Base-by-base conservation (phyloP, 2,888 invertebrate genomes). In the Agrilus mali region DNA sequence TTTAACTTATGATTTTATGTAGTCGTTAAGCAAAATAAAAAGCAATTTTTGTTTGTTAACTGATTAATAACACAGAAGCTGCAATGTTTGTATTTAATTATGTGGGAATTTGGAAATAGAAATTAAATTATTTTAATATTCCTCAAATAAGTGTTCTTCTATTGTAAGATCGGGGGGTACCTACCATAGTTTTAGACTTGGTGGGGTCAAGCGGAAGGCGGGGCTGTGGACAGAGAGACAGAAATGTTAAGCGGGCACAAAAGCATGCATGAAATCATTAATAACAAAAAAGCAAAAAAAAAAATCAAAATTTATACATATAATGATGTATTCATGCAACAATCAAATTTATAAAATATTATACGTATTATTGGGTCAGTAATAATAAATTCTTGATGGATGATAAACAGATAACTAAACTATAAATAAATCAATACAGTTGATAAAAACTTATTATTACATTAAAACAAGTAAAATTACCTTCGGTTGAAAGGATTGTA, bases 401-500 rank as follows among this genome's bases (percentile, higher is more conserved):
- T 8, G 7, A 38, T 16, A 38, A 17, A n/a, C n/a, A n/a, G n/a
- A 10, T 16, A 38, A 22, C 20, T 7, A 20, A 20, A 20, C 20
- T 20, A 20, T 15, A 17, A 17, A 1, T 20, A 12, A 20, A 38
- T 38, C 13, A 15, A 34, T 34, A 34, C 6, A 4, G 7, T 14
- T 13, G 3, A 7, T 34, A 5, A 14, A 7, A 7, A 20, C 7
- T 7, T 20, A 6, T 20, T 3, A 20, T 2, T 34, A 7, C n/a
- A 34, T 34, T 14, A 6, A 15, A 14, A 34, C 7, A 34, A 35
- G 3, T 35, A 10, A 17, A 10, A 13, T 53, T 59, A 90, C 92
- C 85, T 90, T 90, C 58, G 89, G 89, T 56, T 90, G 85, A 65
- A 88, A 90, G 33, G 88, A 77, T 50, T 86, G 80, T 54, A 89